Evolutionary conservation across 2,888 invertebrate species (phyloP).

Genomic region (Dendrolimus pini): DNA sequence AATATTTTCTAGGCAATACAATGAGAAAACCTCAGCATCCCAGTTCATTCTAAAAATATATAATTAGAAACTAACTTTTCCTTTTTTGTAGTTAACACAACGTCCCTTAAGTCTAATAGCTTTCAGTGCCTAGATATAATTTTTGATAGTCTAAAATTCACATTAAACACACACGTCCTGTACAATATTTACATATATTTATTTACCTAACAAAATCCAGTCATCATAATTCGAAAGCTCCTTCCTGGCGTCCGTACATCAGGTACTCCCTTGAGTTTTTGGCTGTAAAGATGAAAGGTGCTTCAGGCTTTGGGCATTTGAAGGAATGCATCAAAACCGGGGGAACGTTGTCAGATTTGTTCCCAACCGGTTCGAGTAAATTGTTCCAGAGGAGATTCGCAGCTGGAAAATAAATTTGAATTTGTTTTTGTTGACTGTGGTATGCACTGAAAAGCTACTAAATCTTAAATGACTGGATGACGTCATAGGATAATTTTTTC

Average conservation of each 20-base stretch:
- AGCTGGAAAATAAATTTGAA: constrained; percentile 52
- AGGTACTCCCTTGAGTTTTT: constrained; percentile 61
- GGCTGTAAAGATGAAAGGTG: constrained; percentile 81
- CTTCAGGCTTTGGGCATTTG: constrained; percentile 73
- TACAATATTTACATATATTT: neutral
- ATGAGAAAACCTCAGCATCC: too few relatives aligned
- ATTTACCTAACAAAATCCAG: neutral
- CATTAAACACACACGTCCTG: too few relatives aligned
- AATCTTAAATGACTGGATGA: neutral
- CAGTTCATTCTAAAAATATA: too few relatives aligned
- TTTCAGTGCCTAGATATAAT: too few relatives aligned
- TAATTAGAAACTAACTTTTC: too few relatives aligned
- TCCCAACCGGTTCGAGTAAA: constrained; percentile 81
- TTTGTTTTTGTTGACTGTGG: neutral
- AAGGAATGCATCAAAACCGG: constrained; percentile 77
- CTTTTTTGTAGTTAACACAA: too few relatives aligned
- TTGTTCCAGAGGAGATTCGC: constrained; percentile 86
- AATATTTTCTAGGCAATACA: too few relatives aligned
- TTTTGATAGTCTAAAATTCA: too few relatives aligned
- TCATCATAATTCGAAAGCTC: constrained; percentile 27
- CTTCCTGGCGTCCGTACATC: constrained; percentile 45
- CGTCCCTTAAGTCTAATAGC: too few relatives aligned
- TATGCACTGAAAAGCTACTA: neutral
- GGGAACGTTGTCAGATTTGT: constrained; percentile 75
- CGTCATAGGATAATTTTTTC: too few relatives aligned